Evolutionary conservation across 2,797 vertebrate genomes (phyloP).

Genomic region (Propithecus deckenii): DNA sequence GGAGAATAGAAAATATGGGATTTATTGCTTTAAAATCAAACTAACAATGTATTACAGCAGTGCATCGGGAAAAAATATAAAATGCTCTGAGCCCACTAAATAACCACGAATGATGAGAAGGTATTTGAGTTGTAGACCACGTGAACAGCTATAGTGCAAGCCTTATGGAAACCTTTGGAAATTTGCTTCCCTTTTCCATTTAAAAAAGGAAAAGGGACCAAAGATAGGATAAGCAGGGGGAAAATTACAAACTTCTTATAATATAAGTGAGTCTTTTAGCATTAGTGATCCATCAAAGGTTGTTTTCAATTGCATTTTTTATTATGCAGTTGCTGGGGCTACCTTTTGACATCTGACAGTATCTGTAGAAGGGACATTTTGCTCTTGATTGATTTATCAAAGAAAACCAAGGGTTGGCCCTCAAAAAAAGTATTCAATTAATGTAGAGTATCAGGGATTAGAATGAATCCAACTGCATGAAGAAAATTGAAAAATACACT

Average conservation of each 20-base stretch:
- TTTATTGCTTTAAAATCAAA: slow-evolving; percentile 71
- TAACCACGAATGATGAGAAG: slow-evolving; percentile 56
- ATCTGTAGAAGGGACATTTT: slow-evolving; percentile 7
- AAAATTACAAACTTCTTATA: neutral
- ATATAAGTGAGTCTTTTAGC: slow-evolving; percentile 50
- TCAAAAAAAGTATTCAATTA: neutral
- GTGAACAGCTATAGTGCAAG: slow-evolving; percentile 32
- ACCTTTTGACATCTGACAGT: neutral
- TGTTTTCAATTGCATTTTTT: slow-evolving; percentile 46
- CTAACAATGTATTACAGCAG: slow-evolving; percentile 73
- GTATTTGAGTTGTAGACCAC: slow-evolving; percentile 40
- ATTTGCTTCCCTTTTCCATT: slow-evolving; percentile 60
- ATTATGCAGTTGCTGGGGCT: neutral
- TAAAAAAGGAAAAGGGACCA: slow-evolving; percentile 49
- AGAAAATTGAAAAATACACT: neutral
- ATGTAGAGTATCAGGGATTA: neutral
- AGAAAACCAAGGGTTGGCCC: neutral
- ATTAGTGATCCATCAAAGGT: neutral
- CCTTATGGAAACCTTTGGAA: slow-evolving; percentile 35
- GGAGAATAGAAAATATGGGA: slow-evolving; percentile 57
- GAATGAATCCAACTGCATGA: neutral
- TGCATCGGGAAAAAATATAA: slow-evolving; percentile 67
- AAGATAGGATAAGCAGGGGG: neutral
- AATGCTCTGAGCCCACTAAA: slow-evolving; percentile 59
- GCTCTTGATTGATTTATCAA: slow-evolving; percentile 1